A percentile compares a stretch with the other conserved stretches of the same genome.
Evolutionary conservation across 2,113 vertebrate species (phyloP).

Genomic region (Aegotheles bennettii): DNA sequence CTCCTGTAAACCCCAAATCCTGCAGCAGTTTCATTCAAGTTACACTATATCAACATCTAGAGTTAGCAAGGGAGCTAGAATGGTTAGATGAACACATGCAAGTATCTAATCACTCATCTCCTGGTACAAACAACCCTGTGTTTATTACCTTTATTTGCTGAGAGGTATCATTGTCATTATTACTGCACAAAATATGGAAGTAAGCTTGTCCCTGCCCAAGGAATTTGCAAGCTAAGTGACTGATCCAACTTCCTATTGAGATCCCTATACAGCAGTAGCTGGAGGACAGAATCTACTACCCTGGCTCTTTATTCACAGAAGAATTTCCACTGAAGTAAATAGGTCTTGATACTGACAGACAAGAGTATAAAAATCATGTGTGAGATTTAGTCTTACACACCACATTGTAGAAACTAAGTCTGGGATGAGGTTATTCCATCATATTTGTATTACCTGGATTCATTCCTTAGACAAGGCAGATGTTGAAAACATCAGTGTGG

Average conservation of each 20-base stretch:
- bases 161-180: background rate
- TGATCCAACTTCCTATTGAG: background rate
- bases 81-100: background rate
- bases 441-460: background rate
- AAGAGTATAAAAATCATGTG: background rate
- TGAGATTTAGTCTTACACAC: background rate
- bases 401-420: background rate
- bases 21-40: background rate
- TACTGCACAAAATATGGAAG: background rate
- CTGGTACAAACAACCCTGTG: background rate
- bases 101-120: background rate
- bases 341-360: background rate
- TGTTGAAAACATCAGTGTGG: background rate
- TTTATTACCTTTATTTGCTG: background rate
- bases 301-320: background rate
- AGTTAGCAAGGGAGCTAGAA: background rate
- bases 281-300: background rate
- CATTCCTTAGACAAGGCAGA: background rate
- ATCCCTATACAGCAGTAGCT: background rate
- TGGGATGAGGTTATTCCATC: background rate
- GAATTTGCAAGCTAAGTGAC: background rate
- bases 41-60: background rate
- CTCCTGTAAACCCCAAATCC: background rate
- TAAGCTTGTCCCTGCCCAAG: background rate
- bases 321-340: background rate